Evolutionary conservation across 2,888 invertebrate genomes (phyloP).

Genomic region (Apamea epomidion): DNA sequence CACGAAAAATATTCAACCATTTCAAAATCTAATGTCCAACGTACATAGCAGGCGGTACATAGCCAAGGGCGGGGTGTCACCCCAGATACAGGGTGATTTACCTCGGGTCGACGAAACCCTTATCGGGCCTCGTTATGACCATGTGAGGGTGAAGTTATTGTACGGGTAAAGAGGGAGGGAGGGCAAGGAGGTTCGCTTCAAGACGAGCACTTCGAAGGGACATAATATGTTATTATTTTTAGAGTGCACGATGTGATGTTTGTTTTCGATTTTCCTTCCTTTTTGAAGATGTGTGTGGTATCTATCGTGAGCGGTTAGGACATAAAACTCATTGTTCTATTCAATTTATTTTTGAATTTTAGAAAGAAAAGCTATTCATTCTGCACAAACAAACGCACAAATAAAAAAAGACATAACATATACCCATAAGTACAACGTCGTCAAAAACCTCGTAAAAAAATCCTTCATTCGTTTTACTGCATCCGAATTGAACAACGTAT

Average conservation of each 20-base stretch:
- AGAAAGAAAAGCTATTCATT: too few species aligned
- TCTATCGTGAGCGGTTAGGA: constrained; percentile 11
- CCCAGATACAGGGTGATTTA: constrained; percentile 89
- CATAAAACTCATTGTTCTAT: background rate
- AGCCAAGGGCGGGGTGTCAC: constrained; percentile 82
- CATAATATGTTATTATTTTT: constrained; percentile 89
- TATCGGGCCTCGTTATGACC: constrained; percentile 90
- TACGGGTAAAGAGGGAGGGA: constrained; percentile 74
- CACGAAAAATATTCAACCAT: constrained; percentile 51
- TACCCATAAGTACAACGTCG: too few species aligned
- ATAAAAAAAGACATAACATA: background rate
- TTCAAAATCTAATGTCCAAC: constrained; percentile 75
- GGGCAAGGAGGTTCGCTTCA: constrained; percentile 70
- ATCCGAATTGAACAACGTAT: background rate
- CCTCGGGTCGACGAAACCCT: constrained; percentile 88
- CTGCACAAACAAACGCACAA: too few species aligned
- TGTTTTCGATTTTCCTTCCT: constrained; percentile 80
- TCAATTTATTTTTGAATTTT: background rate
- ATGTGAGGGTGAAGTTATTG: constrained; percentile 89
- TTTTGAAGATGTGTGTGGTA: constrained; percentile 37
- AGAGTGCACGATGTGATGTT: constrained; percentile 77
- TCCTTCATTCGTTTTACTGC: background rate
- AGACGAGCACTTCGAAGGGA: constrained; percentile 84
- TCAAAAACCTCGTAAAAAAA: background rate
- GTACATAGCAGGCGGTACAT: constrained; percentile 75